These are phyloP conservation scores for Salvelinus sp. DNA, from an alignment of 2,113 vertebrate species.

Conservation along the genomic window DNA sequence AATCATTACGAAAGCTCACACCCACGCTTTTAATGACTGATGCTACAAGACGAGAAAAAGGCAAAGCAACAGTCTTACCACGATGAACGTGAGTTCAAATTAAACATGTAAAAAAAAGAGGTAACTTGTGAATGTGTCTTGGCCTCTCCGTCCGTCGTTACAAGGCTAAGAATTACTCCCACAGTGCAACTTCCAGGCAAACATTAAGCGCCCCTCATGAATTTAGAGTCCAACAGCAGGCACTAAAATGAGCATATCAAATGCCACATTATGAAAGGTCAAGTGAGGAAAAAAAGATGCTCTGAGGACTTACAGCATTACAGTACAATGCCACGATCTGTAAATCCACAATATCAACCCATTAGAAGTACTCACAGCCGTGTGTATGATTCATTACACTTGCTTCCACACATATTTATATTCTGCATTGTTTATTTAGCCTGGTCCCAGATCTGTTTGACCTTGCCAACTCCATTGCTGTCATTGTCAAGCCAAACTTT, in stretches of 20 bases:
- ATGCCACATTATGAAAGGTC: slow-evolving; percentile 43
- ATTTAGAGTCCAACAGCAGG: slow-evolving; percentile 8
- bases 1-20: too few relatives aligned
- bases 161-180: slow-evolving; percentile 4
- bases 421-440: not conserved
- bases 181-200: not conserved
- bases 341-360: not conserved
- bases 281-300: not conserved
- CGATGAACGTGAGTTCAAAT: too few relatives aligned
- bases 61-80: too few relatives aligned
- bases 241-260: slow-evolving; percentile 30
- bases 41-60: too few relatives aligned
- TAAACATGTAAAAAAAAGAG: too few relatives aligned
- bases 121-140: not conserved
- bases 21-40: too few relatives aligned
- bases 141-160: not conserved
- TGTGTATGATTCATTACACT: not conserved
- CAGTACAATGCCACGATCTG: not conserved
- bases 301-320: not conserved
- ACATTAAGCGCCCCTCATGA: not conserved
- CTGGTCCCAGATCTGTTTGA: too few relatives aligned
- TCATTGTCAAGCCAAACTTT: too few relatives aligned
- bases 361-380: not conserved
- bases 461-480: too few relatives aligned
- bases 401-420: not conserved